These are phyloP conservation scores for Ptyas mucosa DNA, from an alignment of 2,113 vertebrate genomes.

Conservation along the genomic window DNA sequence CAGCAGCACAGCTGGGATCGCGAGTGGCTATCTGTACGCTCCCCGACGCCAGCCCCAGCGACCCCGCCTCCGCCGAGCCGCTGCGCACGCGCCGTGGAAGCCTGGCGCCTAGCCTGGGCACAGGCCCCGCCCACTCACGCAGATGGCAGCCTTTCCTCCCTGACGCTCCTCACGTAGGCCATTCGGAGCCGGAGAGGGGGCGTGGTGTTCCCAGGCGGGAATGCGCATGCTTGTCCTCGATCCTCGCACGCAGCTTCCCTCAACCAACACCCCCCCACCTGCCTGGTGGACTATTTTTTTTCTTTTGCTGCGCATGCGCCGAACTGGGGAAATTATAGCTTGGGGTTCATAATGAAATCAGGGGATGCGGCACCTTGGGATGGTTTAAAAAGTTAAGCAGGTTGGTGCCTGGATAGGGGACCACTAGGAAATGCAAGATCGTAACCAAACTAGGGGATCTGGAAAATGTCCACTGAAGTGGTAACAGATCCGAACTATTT, in stretches of 20 bases:
- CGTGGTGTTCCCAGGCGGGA: neutral
- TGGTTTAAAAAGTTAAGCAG: neutral
- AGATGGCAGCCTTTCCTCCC: neutral
- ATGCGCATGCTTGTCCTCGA: neutral
- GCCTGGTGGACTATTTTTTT: neutral
- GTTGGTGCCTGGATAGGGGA: neutral
- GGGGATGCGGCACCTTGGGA: neutral
- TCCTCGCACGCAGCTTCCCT: too few species aligned
- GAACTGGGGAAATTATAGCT: fast-evolving
- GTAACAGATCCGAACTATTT: neutral
- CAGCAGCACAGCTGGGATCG: neutral
- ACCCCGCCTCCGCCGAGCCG: neutral
- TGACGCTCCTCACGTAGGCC: slow-evolving; percentile 25
- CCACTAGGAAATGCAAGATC: neutral
- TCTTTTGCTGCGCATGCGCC: neutral
- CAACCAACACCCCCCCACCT: too few species aligned
- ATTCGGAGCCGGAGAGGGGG: neutral
- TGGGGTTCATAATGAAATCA: neutral
- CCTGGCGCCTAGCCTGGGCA: neutral
- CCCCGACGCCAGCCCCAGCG: neutral
- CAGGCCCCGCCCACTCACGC: neutral
- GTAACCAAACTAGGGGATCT: neutral
- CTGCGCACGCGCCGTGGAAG: slow-evolving; percentile 18
- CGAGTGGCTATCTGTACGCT: neutral
- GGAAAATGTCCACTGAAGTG: neutral